Evolutionary conservation across 2,797 vertebrate species (phyloP).

Genomic region (Enteromius viviparus): DNA sequence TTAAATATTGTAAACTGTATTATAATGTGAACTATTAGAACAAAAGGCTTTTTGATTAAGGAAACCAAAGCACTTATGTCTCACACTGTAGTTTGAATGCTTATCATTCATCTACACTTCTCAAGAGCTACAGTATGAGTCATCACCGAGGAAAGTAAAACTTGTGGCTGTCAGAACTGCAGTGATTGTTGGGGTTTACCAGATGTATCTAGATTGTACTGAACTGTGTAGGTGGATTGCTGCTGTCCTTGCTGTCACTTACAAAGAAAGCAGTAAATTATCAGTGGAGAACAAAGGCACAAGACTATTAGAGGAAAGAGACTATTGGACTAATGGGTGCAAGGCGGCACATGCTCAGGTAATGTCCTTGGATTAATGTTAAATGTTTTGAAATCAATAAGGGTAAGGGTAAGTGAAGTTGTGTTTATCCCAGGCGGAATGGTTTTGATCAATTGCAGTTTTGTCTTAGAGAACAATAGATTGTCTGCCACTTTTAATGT

Average conservation of each 20-base stretch:
- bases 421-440: background rate
- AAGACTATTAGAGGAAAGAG: background rate
- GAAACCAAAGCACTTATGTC: background rate
- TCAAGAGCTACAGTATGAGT: background rate
- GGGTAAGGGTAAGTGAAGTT: background rate
- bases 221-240: background rate
- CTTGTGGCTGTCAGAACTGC: background rate
- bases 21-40: background rate
- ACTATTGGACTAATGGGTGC: background rate
- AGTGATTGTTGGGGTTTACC: background rate
- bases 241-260: conserved; percentile 2
- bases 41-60: background rate
- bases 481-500: background rate
- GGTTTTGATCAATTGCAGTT: conserved; percentile 5
- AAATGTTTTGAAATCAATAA: background rate
- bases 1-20: background rate
- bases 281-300: background rate
- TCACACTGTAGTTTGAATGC: background rate
- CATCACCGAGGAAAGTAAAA: background rate
- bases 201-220: background rate
- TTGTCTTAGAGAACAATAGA: background rate
- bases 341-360: background rate
- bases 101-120: background rate
- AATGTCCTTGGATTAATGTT: background rate
- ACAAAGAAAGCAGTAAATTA: background rate